Base-by-base conservation (phyloP, 2,113 vertebrate species). In the Smithornis capensis region DNA sequence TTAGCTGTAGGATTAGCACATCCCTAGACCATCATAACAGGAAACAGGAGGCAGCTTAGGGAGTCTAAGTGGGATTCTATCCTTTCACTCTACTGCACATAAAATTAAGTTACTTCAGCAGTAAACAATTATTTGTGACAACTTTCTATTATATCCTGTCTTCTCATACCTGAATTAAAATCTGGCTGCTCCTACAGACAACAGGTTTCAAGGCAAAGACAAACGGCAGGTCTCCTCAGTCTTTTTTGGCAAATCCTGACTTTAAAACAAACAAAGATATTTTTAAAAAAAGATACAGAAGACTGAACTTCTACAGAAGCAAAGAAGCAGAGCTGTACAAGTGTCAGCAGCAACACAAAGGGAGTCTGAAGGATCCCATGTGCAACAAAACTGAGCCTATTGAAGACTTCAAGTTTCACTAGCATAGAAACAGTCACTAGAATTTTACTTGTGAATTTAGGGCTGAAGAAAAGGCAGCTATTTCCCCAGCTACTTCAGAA, bases 1-100 rank as follows among this genome's bases (percentile, higher is more conserved):
- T 87, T 18, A 67, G 92, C 62, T 79, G 24, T 12, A 89, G 96
- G 89, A 94, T 92, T 89, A 93, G 59, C 87, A 83, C 80, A 79
- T 23, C 87, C 57, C 94, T 37, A 9, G 19, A 59, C 69, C 77
- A 76, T 38, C 60, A 17, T 0, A 14, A 90, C 68, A 94, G 85
- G 64, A 83, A 80, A 80, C 64, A 53, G 0, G 27, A 79, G 38
- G 70, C 3, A 62, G 50, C n/a, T 87, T 4, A 52, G 2, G 4
- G 45, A 90, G 33, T 57, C 84, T 31, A 37, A 65, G 28, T 13
- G 38, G 35, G 88, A 53, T 2, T 29, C 24, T 74, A 5, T 16
- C 50, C 50, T 82, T 89, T 76, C 35, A 74, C 42, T 73, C 63
- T 70, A 35, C 31, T 60, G 38, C 47, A 71, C 3, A 5, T 12